These are phyloP conservation scores for Pangasianodon gigas DNA, from an alignment of 2,113 vertebrate genomes.

Conservation along the genomic window DNA sequence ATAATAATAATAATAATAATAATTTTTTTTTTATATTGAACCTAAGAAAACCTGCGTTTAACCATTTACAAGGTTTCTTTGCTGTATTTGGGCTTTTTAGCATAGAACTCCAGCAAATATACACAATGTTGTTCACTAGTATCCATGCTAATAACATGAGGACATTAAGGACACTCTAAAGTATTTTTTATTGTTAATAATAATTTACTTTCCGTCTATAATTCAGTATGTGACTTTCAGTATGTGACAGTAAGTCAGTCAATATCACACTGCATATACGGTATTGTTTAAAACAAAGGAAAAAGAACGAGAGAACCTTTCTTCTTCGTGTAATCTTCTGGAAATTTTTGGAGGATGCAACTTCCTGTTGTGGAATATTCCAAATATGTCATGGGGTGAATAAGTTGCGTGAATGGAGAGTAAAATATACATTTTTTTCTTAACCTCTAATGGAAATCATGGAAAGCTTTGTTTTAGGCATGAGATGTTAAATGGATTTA, in stretches of 20 bases:
- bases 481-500: too few relatives aligned
- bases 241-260: too few relatives aligned
- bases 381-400: background rate
- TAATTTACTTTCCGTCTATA: background rate
- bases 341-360: background rate
- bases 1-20: too few relatives aligned
- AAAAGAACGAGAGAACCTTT: background rate
- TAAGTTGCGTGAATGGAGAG: background rate
- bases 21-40: too few relatives aligned
- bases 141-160: background rate
- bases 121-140: background rate
- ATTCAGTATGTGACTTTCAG: background rate
- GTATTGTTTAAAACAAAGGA: background rate
- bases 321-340: background rate
- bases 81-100: background rate
- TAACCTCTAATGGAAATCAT: background rate
- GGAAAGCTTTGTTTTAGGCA: background rate
- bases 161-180: background rate
- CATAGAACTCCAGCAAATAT: background rate
- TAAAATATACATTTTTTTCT: background rate
- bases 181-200: background rate
- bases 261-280: background rate
- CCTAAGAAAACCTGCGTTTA: background rate
- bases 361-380: background rate
- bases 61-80: background rate